Conservation (phyloP, 2,113 vertebrate species). For the Nibea albiflora region DNA sequence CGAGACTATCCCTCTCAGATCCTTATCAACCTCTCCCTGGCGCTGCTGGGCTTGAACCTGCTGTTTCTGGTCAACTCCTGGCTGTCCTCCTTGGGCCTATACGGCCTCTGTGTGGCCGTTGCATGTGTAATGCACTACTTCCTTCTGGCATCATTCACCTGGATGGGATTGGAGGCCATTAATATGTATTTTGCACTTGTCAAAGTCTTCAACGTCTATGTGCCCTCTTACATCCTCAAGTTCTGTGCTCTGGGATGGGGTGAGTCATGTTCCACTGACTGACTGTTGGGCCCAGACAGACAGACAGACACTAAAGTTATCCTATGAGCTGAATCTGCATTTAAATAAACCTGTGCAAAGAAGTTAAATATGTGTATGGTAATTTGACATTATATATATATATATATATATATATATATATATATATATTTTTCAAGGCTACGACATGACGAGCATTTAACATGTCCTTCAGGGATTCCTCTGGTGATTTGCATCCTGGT, state of each 20-base stretch:
- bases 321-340: too few relatives aligned
- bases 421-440: neutral
- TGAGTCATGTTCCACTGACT: conserved; percentile 71
- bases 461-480: conserved; percentile 86
- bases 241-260: conserved; percentile 91
- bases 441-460: neutral
- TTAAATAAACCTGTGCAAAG: too few relatives aligned
- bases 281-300: neutral
- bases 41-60: conserved; percentile 89
- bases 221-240: conserved; percentile 91
- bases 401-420: too few relatives aligned
- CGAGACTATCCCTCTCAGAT: conserved; percentile 92
- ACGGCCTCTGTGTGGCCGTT: conserved; percentile 82
- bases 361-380: too few relatives aligned
- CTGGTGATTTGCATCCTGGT: conserved; percentile 84
- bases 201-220: conserved; percentile 93
- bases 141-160: conserved; percentile 90
- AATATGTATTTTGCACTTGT: conserved; percentile 92
- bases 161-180: conserved; percentile 92
- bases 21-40: conserved; percentile 89
- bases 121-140: conserved; percentile 88
- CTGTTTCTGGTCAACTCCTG: conserved; percentile 89
- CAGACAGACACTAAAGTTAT: too few relatives aligned
- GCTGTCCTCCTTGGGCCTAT: conserved; percentile 83
- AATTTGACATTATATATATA: too few relatives aligned